Conservation (phyloP, 2,888 invertebrate genomes). For the Synanthedon tipuliformis region DNA sequence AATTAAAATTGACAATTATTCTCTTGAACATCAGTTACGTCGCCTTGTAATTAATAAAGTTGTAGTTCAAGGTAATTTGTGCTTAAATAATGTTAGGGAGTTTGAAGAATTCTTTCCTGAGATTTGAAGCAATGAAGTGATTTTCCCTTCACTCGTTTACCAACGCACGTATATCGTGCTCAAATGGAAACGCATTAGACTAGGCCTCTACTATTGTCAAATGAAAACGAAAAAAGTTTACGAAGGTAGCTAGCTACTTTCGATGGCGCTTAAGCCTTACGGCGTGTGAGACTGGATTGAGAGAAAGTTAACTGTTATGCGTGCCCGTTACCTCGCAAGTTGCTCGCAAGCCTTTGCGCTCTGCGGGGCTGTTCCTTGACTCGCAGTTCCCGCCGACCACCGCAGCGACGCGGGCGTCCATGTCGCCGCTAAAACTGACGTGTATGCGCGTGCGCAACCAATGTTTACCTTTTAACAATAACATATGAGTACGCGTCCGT, state of each 20-base stretch:
- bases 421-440: not conserved
- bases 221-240: too few species aligned
- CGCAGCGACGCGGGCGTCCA: slow-evolving; percentile 13
- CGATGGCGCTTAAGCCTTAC: slow-evolving; percentile 52
- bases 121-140: too few species aligned
- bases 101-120: too few species aligned
- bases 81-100: too few species aligned
- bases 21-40: too few species aligned
- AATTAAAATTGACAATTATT: too few species aligned
- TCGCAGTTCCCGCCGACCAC: slow-evolving; percentile 12
- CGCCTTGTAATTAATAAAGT: too few species aligned
- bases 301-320: slow-evolving; percentile 71
- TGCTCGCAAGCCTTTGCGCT: slow-evolving; percentile 22
- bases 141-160: too few species aligned
- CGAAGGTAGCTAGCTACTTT: slow-evolving; percentile 39
- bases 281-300: slow-evolving; percentile 37
- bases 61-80: too few species aligned
- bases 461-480: slow-evolving; percentile 40
- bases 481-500: slow-evolving; percentile 57
- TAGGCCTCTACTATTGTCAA: too few species aligned
- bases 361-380: slow-evolving; percentile 1
- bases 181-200: too few species aligned
- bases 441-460: not conserved
- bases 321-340: slow-evolving; percentile 52
- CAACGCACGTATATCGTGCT: too few species aligned